phyloP scores from a whole-genome alignment of 2,797 vertebrate species.

The Tapirus indicus region DNA sequence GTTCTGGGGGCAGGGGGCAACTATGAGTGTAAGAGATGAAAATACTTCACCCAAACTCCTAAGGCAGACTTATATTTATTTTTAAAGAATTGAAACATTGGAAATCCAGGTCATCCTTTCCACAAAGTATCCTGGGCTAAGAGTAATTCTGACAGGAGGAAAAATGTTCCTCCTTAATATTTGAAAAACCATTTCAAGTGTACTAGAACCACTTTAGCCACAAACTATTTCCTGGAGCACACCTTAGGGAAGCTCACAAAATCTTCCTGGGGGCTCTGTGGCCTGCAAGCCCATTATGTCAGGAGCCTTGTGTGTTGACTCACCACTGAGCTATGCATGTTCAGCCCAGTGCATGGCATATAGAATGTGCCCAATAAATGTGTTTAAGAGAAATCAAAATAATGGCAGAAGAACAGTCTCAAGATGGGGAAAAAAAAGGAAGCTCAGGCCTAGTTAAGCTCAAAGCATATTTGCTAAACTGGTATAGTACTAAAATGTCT shows the following conservation, averaged over 20 bases:
- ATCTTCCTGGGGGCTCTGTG: neutral
- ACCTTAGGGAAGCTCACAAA: neutral
- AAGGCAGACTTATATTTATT: neutral
- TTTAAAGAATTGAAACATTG: neutral
- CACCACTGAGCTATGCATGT: fast-evolving
- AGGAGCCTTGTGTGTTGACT: neutral
- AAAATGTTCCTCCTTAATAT: neutral
- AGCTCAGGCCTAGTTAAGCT: neutral
- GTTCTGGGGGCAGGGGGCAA: neutral
- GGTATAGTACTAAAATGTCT: neutral
- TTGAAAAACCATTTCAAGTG: neutral
- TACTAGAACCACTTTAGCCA: neutral
- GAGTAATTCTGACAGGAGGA: neutral
- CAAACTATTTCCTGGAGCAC: neutral
- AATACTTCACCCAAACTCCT: neutral
- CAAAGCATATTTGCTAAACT: neutral
- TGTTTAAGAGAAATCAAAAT: neutral
- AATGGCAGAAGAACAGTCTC: neutral
- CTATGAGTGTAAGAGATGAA: neutral
- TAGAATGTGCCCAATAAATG: neutral
- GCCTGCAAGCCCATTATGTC: neutral
- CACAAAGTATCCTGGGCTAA: neutral
- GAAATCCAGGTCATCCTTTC: neutral
- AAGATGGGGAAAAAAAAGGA: neutral
- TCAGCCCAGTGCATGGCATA: fast-evolving